Evolutionary conservation across 2,888 invertebrate species (phyloP).

Genomic region (Lasioglossum oenotherae): DNA sequence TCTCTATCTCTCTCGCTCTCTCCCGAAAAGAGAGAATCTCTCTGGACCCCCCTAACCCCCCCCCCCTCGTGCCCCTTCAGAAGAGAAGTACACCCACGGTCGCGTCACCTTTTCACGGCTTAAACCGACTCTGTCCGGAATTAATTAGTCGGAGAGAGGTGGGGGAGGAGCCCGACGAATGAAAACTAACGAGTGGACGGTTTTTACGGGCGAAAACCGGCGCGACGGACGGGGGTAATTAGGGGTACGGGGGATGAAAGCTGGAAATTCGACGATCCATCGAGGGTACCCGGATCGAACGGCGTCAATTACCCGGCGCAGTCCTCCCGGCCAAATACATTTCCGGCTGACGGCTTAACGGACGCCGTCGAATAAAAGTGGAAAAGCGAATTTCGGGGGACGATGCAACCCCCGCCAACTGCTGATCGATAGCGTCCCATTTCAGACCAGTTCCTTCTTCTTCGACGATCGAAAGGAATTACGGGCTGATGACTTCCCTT

Average conservation of each 20-base stretch:
- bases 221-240: constrained; percentile 46
- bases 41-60: too few species aligned
- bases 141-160: constrained; percentile 60
- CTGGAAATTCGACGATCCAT: constrained; percentile 41
- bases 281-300: constrained; percentile 66
- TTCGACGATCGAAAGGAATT: not conserved
- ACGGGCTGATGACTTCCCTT: not conserved
- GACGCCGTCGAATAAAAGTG: constrained; percentile 37
- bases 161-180: constrained; percentile 3
- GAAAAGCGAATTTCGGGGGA: constrained; percentile 50
- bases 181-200: constrained; percentile 56
- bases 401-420: constrained; percentile 54
- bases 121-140: constrained; percentile 59
- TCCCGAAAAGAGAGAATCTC: not conserved
- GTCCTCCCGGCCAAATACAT: constrained; percentile 53
- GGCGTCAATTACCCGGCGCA: constrained; percentile 65
- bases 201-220: constrained; percentile 37
- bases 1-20: constrained; percentile 8
- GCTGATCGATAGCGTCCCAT: constrained; percentile 67
- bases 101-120: constrained; percentile 59
- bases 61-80: not conserved
- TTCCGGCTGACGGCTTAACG: constrained; percentile 55
- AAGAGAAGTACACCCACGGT: not conserved
- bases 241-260: constrained; percentile 41
- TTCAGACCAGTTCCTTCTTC: not conserved